A percentile compares a stretch with the other conserved stretches of the same genome.
phyloP scores from a whole-genome alignment of 2,113 vertebrate genomes.

The Seriola rivoliana region DNA sequence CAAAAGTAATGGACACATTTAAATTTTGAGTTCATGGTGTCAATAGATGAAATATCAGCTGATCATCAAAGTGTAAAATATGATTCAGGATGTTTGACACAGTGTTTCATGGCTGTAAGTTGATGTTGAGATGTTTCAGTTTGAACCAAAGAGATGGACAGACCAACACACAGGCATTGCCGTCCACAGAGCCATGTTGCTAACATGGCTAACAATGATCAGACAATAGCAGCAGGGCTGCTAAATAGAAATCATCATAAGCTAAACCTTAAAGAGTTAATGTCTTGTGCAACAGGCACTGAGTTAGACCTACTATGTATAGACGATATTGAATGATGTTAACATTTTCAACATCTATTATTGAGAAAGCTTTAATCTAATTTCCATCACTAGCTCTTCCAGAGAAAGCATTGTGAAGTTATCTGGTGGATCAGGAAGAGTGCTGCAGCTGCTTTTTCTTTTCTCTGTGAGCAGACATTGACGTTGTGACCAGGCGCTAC shows the following conservation, averaged over 20 bases:
- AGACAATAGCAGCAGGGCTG: neutral
- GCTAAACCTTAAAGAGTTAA: neutral
- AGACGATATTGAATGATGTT: neutral
- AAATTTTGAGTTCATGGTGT: neutral
- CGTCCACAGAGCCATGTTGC: neutral
- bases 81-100: neutral
- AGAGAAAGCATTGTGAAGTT: neutral
- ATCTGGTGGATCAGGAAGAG: neutral
- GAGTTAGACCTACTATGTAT: neutral
- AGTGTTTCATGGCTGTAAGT: neutral
- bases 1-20: neutral
- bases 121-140: neutral
- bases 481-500: constrained; percentile 6
- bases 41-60: neutral
- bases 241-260: neutral
- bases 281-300: neutral
- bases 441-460: neutral
- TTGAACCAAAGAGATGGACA: neutral
- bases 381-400: neutral
- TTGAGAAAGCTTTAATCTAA: neutral
- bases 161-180: neutral
- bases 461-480: constrained; percentile 15
- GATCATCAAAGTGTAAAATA: neutral
- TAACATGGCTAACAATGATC: neutral
- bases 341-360: neutral